Base-by-base conservation (phyloP, 2,113 vertebrate genomes). In the Chlamydotis undulata region DNA sequence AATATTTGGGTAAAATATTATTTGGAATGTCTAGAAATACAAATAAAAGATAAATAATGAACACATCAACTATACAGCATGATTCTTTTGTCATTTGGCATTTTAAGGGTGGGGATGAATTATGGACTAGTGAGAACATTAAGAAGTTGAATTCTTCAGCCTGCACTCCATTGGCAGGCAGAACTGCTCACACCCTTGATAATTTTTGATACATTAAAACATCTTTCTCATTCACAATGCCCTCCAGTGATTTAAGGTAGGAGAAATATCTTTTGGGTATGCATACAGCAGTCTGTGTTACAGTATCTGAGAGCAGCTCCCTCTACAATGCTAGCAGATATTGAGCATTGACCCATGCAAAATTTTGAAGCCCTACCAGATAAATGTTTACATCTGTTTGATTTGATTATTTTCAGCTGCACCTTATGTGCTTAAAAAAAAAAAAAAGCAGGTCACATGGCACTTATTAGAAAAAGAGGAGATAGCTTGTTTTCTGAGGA, bases 241-340 rank as follows among this genome's bases (percentile, higher is more conserved):
- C 8, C 16, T n/a, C 7, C n/a, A 43, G 29, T 41, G 49, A 68
- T 79, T 83, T 76, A 57, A 53, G 28, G 15, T 45, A 25, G 17
- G 6, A 73, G 31, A 77, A 70, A 69, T 52, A 60, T 50, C 18
- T 76, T 85, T 69, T 28, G 24, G 6, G 10, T 61, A 37, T 28
- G 6, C 15, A 50, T 9, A 70, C 10, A 59, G 24, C 12, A 49
- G 8, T 65, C 21, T 64, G 4, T 60, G 10, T 61, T 76, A 39
- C 13, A 49, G 4, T 33, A 37, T 45, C 17, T 69, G 53, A 89
- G 33, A 24, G 21, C 35, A 90, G 25, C 5, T 26, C 6, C 2
- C 4, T 1, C 21, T n/a, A 10, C 2, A 0, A 23, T n/a, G 7
- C 22, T 70, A 75, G 22, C 19, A 67, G n/a, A 3, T 52, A 50